phyloP scores from a whole-genome alignment of 1,140 invertebrate genomes.

The Atopsyche davidsoni region DNA sequence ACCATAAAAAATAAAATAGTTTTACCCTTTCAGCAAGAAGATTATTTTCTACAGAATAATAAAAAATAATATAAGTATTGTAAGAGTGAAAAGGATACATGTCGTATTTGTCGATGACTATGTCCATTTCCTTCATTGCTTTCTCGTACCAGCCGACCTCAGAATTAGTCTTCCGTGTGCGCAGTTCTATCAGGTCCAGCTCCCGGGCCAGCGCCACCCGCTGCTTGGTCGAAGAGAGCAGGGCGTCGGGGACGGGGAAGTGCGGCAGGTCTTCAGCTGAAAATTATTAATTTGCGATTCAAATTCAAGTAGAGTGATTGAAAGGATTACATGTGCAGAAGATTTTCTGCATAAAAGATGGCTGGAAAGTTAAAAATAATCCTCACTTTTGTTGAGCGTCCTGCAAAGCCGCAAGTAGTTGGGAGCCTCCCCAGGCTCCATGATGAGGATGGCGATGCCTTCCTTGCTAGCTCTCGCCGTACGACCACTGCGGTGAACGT shows the following conservation, averaged over 20 bases:
- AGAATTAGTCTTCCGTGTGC: constrained; percentile 57
- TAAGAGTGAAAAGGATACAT: constrained; percentile 55
- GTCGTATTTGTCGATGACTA: constrained; percentile 72
- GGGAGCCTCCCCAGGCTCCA: constrained; percentile 80
- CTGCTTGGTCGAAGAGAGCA: constrained; percentile 61
- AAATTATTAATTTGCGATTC: constrained; percentile 4
- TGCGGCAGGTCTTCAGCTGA: constrained; percentile 72
- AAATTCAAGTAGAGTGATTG: no score
- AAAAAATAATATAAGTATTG: neutral
- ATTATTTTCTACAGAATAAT: constrained; percentile 5
- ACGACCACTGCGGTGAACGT: constrained; percentile 93
- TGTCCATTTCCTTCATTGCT: constrained; percentile 79
- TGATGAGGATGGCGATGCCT: constrained; percentile 87
- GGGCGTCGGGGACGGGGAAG: constrained; percentile 71
- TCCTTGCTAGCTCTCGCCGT: constrained; percentile 85
- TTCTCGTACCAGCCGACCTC: constrained; percentile 78
- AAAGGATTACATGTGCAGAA: neutral
- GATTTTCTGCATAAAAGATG: neutral
- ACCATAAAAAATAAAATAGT: constrained; percentile 19
- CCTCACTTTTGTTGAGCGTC: constrained; percentile 74
- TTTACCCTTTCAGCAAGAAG: constrained; percentile 7
- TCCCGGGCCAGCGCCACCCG: constrained; percentile 71
- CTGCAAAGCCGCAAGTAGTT: constrained; percentile 76
- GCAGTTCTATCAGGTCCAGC: constrained; percentile 71
- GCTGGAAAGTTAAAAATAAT: no score